These are phyloP conservation scores for Heliconius hermathena DNA, from an alignment of 1,140 invertebrate genomes.

Conservation along the genomic window DNA sequence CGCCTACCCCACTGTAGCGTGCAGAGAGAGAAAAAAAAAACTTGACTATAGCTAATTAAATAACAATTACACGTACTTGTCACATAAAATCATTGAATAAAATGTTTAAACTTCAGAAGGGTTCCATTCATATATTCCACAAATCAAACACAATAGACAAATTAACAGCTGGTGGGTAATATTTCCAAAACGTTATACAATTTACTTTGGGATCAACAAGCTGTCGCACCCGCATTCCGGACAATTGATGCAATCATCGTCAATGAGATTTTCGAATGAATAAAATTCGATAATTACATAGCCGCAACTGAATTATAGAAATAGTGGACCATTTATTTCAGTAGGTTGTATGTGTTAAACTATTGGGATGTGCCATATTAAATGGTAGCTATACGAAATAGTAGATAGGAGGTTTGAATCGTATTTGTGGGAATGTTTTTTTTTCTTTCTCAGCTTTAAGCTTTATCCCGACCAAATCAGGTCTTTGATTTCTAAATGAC, in stretches of 20 bases:
- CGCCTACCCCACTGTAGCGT: too few relatives aligned
- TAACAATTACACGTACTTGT: not conserved
- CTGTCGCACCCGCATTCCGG: slow-evolving; percentile 75
- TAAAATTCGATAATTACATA: slow-evolving; percentile 77
- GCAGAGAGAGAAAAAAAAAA: too few relatives aligned
- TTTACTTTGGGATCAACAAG: slow-evolving; percentile 69
- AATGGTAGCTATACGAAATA: too few relatives aligned
- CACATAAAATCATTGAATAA: not conserved
- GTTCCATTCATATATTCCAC: not conserved
- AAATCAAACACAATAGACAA: slow-evolving; percentile 6
- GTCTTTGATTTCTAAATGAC: too few relatives aligned
- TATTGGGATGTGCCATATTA: too few relatives aligned
- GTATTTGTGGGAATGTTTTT: too few relatives aligned
- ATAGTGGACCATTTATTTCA: slow-evolving; percentile 34
- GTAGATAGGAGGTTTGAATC: too few relatives aligned
- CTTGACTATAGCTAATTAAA: too few relatives aligned
- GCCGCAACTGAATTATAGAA: slow-evolving; percentile 75
- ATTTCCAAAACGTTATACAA: slow-evolving; percentile 63
- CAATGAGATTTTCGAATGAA: slow-evolving; percentile 77
- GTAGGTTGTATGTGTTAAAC: not conserved
- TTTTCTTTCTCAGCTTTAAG: too few relatives aligned
- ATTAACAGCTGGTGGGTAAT: slow-evolving; percentile 33
- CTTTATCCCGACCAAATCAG: too few relatives aligned
- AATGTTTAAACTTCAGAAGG: not conserved
- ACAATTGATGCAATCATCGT: slow-evolving; percentile 80